Evolutionary conservation across 2,113 vertebrate genomes (phyloP).

Genomic region (Phalacrocorax brasilianus): DNA sequence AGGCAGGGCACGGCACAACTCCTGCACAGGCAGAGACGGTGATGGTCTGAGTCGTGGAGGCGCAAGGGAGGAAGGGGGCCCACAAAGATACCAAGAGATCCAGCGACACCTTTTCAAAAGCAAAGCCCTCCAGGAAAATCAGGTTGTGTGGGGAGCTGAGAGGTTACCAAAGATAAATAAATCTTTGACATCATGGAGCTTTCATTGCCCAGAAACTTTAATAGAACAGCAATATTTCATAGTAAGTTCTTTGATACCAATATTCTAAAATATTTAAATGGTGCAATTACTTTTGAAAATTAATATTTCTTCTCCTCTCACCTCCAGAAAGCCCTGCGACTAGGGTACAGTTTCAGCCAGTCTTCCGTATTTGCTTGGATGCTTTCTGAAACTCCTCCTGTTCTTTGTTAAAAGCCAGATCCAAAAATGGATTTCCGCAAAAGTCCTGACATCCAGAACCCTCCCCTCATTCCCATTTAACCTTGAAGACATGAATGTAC

Average conservation of each 20-base stretch:
- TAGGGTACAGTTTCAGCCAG: neutral
- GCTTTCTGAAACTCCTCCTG: neutral
- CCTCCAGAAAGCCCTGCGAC: neutral
- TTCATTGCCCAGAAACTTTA: neutral
- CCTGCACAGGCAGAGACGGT: neutral
- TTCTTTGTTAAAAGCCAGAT: neutral
- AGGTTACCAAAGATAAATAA: neutral
- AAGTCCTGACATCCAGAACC: neutral
- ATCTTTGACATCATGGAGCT: neutral
- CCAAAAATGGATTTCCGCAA: neutral
- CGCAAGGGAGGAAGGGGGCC: neutral
- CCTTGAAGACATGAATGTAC: neutral
- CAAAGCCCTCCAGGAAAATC: neutral
- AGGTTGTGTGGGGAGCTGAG: neutral
- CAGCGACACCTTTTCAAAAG: neutral
- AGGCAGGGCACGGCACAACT: neutral
- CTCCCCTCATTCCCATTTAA: neutral
- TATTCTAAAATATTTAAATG: neutral
- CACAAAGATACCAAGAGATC: neutral
- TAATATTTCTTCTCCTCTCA: neutral
- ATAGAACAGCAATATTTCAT: neutral
- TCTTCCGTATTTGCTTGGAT: neutral
- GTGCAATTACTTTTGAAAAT: neutral
- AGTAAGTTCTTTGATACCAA: neutral
- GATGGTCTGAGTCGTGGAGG: neutral